phyloP scores from a whole-genome alignment of 1,140 invertebrate species.

The Drosophila santomea region DNA sequence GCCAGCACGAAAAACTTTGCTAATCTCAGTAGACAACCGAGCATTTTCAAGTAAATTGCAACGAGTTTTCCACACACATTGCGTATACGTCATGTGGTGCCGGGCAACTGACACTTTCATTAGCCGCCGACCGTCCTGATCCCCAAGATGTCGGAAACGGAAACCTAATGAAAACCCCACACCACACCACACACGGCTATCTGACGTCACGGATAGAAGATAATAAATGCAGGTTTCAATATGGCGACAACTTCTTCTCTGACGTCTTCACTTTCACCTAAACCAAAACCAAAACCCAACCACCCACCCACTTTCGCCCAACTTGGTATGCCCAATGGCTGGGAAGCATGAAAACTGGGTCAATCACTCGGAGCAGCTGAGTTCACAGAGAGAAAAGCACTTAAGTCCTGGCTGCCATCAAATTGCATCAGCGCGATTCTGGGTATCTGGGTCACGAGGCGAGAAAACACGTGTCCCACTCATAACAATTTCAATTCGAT shows the following conservation, averaged over 20 bases:
- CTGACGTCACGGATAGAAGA: slow-evolving; percentile 36
- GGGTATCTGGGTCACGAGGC: slow-evolving; percentile 41
- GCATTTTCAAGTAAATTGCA: slow-evolving; percentile 41
- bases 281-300: background rate
- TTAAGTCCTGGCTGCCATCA: slow-evolving; percentile 49
- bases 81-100: slow-evolving; percentile 65
- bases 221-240: slow-evolving; percentile 39
- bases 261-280: slow-evolving; percentile 36
- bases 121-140: slow-evolving; percentile 30
- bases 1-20: slow-evolving; percentile 42
- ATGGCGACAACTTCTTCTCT: slow-evolving; percentile 45
- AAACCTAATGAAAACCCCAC: slow-evolving; percentile 43
- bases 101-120: slow-evolving; percentile 57
- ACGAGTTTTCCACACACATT: slow-evolving; percentile 29
- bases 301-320: background rate
- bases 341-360: slow-evolving; percentile 56
- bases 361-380: slow-evolving; percentile 49
- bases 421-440: slow-evolving; percentile 45
- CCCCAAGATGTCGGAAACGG: slow-evolving; percentile 38
- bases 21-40: slow-evolving; percentile 46
- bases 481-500: slow-evolving; percentile 39
- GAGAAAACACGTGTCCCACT: slow-evolving; percentile 47
- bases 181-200: background rate
- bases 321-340: slow-evolving; percentile 1
- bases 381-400: slow-evolving; percentile 44